Conservation (phyloP, 2,888 invertebrate species). For the Podotricha telesiphe region DNA sequence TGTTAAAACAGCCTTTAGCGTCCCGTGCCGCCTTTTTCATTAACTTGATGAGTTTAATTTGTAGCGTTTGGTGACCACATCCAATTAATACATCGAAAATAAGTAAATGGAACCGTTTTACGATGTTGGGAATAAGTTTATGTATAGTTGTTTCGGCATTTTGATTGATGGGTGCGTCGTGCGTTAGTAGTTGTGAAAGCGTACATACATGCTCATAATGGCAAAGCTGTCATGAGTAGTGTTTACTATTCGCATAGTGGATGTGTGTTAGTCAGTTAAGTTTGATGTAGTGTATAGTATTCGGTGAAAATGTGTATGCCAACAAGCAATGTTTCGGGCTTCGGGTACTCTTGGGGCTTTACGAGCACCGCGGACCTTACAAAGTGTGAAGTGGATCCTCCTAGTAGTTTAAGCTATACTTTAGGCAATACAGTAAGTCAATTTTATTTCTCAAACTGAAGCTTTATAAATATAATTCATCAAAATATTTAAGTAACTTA, state of each 20-base stretch:
- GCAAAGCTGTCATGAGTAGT: conserved; percentile 80
- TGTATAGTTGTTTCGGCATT: conserved; percentile 60
- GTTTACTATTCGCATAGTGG: conserved; percentile 77
- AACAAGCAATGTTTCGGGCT: conserved; percentile 80
- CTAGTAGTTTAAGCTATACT: conserved; percentile 79
- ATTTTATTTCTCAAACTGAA: too few species aligned
- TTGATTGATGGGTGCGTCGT: conserved; percentile 73
- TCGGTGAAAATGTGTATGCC: conserved; percentile 81
- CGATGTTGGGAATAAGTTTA: conserved; percentile 42
- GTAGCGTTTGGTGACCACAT: conserved; percentile 18
- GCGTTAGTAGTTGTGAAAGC: conserved; percentile 80
- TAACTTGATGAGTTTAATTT: conserved; percentile 66
- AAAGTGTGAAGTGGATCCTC: conserved; percentile 79
- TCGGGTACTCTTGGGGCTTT: conserved; percentile 82
- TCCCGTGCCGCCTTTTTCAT: conserved; percentile 76
- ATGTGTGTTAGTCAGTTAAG: conserved; percentile 75
- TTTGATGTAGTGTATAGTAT: conserved; percentile 62
- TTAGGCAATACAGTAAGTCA: conserved; percentile 76
- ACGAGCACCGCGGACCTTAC: conserved; percentile 78
- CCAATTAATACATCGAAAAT: conserved; percentile 51
- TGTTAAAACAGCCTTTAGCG: conserved; percentile 74
- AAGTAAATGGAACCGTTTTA: conserved; percentile 36
- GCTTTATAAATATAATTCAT: not conserved
- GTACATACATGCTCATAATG: conserved; percentile 79
- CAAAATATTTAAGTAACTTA: not conserved